phyloP scores from a whole-genome alignment of 2,113 vertebrate species.

The Phrynocephalus versicolor region DNA sequence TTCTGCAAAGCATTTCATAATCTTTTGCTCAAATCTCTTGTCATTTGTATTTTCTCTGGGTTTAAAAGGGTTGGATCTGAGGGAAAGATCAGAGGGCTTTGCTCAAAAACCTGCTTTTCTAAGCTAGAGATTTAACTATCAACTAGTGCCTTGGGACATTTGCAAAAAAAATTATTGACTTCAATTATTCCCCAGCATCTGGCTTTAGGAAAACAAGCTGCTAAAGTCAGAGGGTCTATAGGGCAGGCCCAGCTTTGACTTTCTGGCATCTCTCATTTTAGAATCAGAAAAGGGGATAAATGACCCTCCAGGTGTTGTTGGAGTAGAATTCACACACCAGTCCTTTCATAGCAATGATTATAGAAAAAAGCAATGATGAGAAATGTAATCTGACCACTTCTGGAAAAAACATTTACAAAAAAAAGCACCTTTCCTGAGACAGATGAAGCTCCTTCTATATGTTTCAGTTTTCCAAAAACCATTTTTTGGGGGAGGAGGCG shows the following conservation, averaged over 20 bases:
- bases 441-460: background rate
- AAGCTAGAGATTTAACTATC: background rate
- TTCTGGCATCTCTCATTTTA: background rate
- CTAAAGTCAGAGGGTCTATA: background rate
- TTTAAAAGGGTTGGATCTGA: background rate
- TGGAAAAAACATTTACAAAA: background rate
- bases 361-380: too few relatives aligned
- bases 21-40: background rate
- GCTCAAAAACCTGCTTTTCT: background rate
- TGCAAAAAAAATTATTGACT: background rate
- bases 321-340: too few relatives aligned
- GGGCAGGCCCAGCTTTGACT: background rate
- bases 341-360: too few relatives aligned
- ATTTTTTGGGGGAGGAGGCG: too few relatives aligned
- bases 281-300: too few relatives aligned
- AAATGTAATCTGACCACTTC: too few relatives aligned
- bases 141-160: background rate
- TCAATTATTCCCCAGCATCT: background rate
- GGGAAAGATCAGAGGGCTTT: background rate
- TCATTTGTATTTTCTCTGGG: background rate
- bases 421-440: background rate
- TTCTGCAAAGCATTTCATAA: background rate
- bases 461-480: too few relatives aligned
- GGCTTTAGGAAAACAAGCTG: background rate
- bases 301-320: too few relatives aligned